Evolutionary conservation across 2,797 vertebrate genomes (phyloP), one percentile per base, ranked within the genome.

Genomic region (Arrhamphus sclerolepis): DNA sequence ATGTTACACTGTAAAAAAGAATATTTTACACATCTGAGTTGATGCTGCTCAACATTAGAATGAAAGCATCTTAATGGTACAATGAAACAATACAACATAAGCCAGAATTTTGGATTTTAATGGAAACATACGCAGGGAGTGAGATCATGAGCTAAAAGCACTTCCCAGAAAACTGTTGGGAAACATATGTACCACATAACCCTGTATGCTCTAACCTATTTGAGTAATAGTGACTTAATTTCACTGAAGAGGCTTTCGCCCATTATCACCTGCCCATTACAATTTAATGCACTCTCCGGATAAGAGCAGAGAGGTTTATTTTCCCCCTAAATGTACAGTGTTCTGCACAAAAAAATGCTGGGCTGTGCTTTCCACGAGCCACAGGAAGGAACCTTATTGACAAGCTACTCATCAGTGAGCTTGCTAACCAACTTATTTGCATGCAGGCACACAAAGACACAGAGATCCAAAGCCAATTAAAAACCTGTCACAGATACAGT

Each of bases 191-290:
- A 26, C 18, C 6, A n/a, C 14, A 17, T 24, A 39, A 48, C 42
- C 52, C 20, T 31, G 20, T 55, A 16, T 46, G 18, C n/a, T 49
- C 29, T 47, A 49, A 31, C 34, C 54, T 62, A 51, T 61, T 63
- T 59, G 17, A 61, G 7, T 65, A 64, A 73, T 73, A 54, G 46
- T 1, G 26, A 62, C 38, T 60, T 57, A 4, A 80, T 72, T 80
- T 56, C 55, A 52, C 49, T 6, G 19, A 42, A 59, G 48, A 72
- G 59, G 41, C 51, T 52, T 26, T 58, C 26, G 6, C 20, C 42
- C 59, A 63, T 70, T 49, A 57, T 52, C 24, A 16, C 28, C 46
- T 66, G 6, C 39, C 74, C 51, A 62, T 64, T 61, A 67, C 41
- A 21, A 55, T 21, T 49, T 49, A 55, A 47, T 11, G 43, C 58